Conservation (phyloP, 2,888 invertebrate genomes). For the Eupithecia subumbrata region DNA sequence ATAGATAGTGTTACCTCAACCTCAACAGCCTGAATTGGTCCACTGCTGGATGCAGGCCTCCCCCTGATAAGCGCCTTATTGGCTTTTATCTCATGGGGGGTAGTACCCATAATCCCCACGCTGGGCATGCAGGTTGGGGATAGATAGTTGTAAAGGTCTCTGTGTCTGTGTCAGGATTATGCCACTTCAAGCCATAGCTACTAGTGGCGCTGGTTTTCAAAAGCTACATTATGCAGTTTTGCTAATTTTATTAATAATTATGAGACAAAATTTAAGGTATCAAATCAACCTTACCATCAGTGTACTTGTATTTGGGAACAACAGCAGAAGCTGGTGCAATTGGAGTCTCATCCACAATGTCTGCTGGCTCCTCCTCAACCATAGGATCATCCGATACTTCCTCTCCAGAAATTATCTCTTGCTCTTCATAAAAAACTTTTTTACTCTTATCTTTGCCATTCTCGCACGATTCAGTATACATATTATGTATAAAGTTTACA, state of each 20-base stretch:
- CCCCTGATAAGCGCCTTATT: too few species aligned
- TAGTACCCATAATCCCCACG: too few species aligned
- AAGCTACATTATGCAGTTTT: background rate
- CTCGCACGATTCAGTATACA: slow-evolving; percentile 64
- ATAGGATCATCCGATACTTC: slow-evolving; percentile 52
- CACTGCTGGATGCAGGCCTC: too few species aligned
- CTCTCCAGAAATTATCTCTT: slow-evolving; percentile 50
- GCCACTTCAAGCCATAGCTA: too few species aligned
- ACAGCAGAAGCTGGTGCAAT: slow-evolving; percentile 46
- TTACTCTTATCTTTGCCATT: slow-evolving; percentile 82
- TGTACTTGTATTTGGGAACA: slow-evolving; percentile 77
- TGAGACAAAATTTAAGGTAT: background rate
- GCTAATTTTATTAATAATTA: too few species aligned
- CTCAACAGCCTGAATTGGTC: too few species aligned
- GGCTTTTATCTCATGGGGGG: too few species aligned
- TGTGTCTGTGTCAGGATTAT: too few species aligned
- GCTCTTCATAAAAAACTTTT: slow-evolving; percentile 70
- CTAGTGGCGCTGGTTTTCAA: too few species aligned
- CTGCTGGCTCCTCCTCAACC: slow-evolving; percentile 41
- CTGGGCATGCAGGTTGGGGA: too few species aligned
- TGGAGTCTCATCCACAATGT: slow-evolving; percentile 32
- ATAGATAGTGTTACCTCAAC: too few species aligned
- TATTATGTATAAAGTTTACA: slow-evolving; percentile 51
- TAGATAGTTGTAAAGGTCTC: too few species aligned
- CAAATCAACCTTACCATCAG: slow-evolving; percentile 60